Percentiles rank a stretch among this genome's conserved stretches.
Evolutionary conservation across 2,888 invertebrate species (phyloP).

Genomic region (Eupithecia inturbata): DNA sequence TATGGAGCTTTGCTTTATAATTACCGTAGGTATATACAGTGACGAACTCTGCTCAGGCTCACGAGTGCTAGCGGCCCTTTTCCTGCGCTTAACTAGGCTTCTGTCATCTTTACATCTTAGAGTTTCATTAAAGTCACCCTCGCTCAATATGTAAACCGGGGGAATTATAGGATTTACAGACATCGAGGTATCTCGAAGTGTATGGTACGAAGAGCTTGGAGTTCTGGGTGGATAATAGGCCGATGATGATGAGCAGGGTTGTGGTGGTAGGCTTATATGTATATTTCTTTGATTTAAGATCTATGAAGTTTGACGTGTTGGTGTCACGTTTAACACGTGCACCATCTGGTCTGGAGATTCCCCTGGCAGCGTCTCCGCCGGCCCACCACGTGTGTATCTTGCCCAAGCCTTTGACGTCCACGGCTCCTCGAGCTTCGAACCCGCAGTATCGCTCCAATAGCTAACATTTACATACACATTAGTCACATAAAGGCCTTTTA

Average conservation of each 20-base stretch:
- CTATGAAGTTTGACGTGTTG: not conserved
- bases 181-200: not conserved
- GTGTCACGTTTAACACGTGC: not conserved
- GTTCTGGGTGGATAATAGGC: not conserved
- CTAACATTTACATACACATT: conserved; percentile 1
- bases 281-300: not conserved
- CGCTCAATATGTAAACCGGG: not conserved
- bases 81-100: not conserved
- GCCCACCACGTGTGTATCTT: not conserved
- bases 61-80: not conserved
- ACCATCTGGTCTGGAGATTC: not conserved
- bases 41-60: not conserved
- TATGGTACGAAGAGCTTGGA: not conserved
- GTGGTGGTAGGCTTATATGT: not conserved
- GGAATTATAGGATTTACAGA: not conserved
- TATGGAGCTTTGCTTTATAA: not conserved
- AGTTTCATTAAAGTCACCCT: not conserved
- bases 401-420: not conserved
- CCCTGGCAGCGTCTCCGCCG: not conserved
- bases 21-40: not conserved
- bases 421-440: conserved; percentile 4
- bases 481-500: not conserved
- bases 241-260: not conserved
- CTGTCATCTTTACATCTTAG: not conserved
- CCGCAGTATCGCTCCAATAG: conserved; percentile 20